Evolutionary conservation across 1,140 invertebrate species (phyloP).

Genomic region (Pogonus chalceus): DNA sequence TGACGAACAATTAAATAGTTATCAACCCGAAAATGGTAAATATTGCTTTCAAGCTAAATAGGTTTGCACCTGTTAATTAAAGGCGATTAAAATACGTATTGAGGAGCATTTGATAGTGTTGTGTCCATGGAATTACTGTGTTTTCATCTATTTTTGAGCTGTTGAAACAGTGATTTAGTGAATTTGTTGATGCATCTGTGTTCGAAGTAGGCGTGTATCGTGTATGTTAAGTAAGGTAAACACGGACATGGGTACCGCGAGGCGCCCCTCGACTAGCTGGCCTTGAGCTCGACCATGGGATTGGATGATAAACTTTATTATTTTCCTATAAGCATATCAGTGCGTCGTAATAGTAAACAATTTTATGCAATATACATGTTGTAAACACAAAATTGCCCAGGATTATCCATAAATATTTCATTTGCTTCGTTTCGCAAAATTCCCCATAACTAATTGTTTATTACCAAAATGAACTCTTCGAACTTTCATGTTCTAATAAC

Average conservation of each 20-base stretch:
- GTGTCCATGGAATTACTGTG: neutral
- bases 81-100: neutral
- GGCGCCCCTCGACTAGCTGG: conserved; percentile 20
- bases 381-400: neutral
- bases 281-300: conserved; percentile 26
- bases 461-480: too few relatives aligned
- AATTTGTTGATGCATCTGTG: conserved; percentile 12
- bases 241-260: conserved; percentile 15
- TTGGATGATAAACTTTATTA: conserved; percentile 19
- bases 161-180: neutral
- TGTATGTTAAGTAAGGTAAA: conserved; percentile 8
- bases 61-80: conserved; percentile 41
- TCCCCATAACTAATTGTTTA: too few relatives aligned
- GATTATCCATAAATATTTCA: too few relatives aligned
- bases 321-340: conserved; percentile 15
- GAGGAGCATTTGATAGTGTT: neutral
- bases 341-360: conserved; percentile 13
- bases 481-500: too few relatives aligned
- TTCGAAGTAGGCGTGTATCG: conserved; percentile 23
- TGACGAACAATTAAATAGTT: conserved; percentile 89
- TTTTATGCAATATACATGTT: conserved; percentile 11
- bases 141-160: too few relatives aligned
- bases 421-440: too few relatives aligned
- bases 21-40: conserved; percentile 86
- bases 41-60: conserved; percentile 30